Percentiles rank a stretch among this genome's conserved stretches.
These are phyloP conservation scores for Leptopilina drosophilae DNA, from an alignment of 2,888 invertebrate species.

Conservation along the genomic window DNA sequence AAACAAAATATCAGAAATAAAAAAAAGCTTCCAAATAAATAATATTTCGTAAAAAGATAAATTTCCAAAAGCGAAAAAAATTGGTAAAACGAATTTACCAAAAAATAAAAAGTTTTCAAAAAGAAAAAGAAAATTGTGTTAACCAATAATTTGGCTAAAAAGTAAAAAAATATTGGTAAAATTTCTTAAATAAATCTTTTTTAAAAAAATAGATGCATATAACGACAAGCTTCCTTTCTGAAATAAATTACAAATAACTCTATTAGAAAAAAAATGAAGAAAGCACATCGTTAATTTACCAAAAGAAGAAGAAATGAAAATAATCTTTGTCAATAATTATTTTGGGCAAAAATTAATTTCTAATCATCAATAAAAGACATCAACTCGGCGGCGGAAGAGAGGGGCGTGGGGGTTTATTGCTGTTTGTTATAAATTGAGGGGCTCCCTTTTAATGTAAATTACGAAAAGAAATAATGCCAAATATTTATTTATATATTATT, in stretches of 20 bases:
- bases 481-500: slow-evolving; percentile 11
- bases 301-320: not conserved
- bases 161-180: too few species aligned
- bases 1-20: too few species aligned
- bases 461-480: slow-evolving; percentile 53
- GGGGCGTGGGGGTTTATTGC: too few species aligned
- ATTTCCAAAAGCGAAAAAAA: too few species aligned
- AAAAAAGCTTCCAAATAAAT: too few species aligned
- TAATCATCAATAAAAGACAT: slow-evolving; percentile 48
- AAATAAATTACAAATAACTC: not conserved
- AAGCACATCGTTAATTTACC: not conserved
- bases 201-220: not conserved
- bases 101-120: too few species aligned
- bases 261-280: not conserved
- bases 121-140: too few species aligned
- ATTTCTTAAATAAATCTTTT: too few species aligned
- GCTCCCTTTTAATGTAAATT: slow-evolving; percentile 48
- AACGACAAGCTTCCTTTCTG: not conserved
- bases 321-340: slow-evolving; percentile 29
- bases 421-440: too few species aligned
- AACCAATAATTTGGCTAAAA: too few species aligned
- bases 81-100: too few species aligned
- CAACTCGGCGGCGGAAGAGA: slow-evolving; percentile 36
- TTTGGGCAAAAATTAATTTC: slow-evolving; percentile 33
- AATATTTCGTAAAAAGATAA: too few species aligned